Percentiles rank a stretch among this genome's conserved stretches.
Evolutionary conservation across 2,113 vertebrate genomes (phyloP).

Genomic region (Toxotes jaculatrix): DNA sequence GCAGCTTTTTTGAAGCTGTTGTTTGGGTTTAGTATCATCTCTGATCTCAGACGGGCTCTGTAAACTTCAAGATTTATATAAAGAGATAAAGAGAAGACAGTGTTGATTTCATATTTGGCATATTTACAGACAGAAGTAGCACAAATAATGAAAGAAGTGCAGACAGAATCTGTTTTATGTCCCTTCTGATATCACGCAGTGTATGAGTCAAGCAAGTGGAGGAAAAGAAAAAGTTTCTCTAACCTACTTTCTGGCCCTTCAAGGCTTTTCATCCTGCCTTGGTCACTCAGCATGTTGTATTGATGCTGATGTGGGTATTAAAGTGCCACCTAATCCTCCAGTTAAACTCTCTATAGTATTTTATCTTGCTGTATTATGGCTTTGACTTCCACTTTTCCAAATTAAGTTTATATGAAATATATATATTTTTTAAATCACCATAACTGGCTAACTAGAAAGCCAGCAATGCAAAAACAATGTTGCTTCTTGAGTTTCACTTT

Average conservation of each 20-base stretch:
- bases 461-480: too few species aligned
- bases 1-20: conserved; percentile 13
- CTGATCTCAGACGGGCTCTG: background rate
- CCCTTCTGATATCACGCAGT: conserved; percentile 4
- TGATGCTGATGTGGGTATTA: conserved; percentile 15
- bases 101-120: conserved; percentile 32
- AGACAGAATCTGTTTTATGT: background rate
- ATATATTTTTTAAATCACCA: too few species aligned
- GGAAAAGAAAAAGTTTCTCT: background rate
- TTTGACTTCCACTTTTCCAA: background rate
- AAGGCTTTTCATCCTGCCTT: conserved; percentile 23
- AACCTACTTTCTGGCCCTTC: conserved; percentile 47
- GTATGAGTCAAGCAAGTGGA: background rate
- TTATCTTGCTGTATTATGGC: background rate
- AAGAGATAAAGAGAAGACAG: background rate
- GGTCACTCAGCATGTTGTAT: background rate
- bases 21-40: background rate
- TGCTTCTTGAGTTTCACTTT: too few species aligned
- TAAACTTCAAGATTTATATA: background rate
- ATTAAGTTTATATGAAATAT: too few species aligned
- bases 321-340: conserved; percentile 15
- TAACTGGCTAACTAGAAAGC: too few species aligned
- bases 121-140: conserved; percentile 24
- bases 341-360: conserved; percentile 16
- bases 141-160: conserved; percentile 20